These are phyloP conservation scores for Eriosoma lanigerum DNA, from an alignment of 1,140 invertebrate species.

Conservation along the genomic window DNA sequence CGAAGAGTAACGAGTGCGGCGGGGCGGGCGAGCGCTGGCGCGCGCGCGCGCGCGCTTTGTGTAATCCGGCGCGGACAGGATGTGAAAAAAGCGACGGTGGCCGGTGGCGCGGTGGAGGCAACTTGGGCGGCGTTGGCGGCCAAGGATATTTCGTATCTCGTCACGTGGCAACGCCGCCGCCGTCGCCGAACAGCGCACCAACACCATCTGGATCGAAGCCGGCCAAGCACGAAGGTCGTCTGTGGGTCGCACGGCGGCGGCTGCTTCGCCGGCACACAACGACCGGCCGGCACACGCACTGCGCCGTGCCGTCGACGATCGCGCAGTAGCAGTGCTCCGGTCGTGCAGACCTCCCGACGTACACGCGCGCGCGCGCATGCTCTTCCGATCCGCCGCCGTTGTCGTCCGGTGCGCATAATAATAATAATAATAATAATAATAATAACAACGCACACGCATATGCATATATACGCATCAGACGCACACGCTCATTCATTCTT, in stretches of 20 bases:
- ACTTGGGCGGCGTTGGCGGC: slow-evolving; percentile 31
- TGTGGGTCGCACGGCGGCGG: slow-evolving; percentile 46
- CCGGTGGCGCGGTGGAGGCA: slow-evolving; percentile 27
- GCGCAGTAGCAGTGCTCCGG: slow-evolving; percentile 47
- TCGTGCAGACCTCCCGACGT: slow-evolving; percentile 28
- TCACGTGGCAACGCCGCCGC: slow-evolving; percentile 49
- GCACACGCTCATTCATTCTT: not conserved
- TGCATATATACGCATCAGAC: not conserved
- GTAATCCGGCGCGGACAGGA: slow-evolving; percentile 2
- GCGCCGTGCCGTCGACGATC: slow-evolving; percentile 8
- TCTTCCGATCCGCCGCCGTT: not conserved
- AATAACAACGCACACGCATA: not conserved
- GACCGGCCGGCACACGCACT: not conserved
- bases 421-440: not conserved
- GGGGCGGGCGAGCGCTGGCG: not conserved
- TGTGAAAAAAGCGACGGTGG: slow-evolving; percentile 22
- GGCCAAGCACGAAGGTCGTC: slow-evolving; percentile 51
- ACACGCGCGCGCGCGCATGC: not conserved
- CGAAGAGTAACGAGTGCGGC: no score
- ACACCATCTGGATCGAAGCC: slow-evolving; percentile 51
- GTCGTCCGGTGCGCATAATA: slow-evolving; percentile 15
- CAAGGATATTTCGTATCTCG: slow-evolving; percentile 34
- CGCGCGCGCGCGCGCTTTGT: not conserved
- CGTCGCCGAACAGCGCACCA: slow-evolving; percentile 22
- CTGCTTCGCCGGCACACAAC: slow-evolving; percentile 22